A percentile compares a stretch with the other conserved stretches of the same genome.
phyloP scores from a whole-genome alignment of 2,113 vertebrate species.

The Sterrhoptilus dennistouni region DNA sequence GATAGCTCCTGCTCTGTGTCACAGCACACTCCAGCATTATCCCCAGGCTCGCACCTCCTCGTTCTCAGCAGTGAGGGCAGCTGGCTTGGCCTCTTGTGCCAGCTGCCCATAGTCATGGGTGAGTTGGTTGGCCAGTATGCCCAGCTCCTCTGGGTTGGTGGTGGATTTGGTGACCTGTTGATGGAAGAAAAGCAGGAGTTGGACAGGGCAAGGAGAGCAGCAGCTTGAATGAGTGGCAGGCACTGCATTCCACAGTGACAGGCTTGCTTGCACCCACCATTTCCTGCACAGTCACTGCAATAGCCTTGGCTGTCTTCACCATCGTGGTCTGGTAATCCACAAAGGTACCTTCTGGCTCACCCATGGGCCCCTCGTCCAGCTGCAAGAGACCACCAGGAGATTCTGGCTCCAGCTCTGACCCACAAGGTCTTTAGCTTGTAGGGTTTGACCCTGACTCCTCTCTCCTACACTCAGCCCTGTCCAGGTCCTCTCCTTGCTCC shows the following conservation, averaged over 20 bases:
- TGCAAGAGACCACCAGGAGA: constrained; percentile 16
- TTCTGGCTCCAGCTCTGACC: background rate
- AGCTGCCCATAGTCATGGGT: constrained; percentile 93
- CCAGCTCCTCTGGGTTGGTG: constrained; percentile 92
- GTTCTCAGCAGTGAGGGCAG: constrained; percentile 89
- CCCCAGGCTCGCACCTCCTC: constrained; percentile 77
- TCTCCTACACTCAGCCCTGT: background rate
- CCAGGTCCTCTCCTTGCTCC: background rate
- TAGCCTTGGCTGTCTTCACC: constrained; percentile 97
- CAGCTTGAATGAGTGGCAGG: background rate
- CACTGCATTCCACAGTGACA: background rate
- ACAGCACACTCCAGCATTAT: background rate
- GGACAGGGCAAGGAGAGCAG: background rate
- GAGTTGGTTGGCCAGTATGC: constrained; percentile 90
- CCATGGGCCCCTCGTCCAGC: constrained; percentile 85
- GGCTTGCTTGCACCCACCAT: constrained; percentile 79
- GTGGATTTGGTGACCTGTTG: constrained; percentile 94
- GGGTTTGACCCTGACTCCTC: background rate
- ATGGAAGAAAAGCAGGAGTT: background rate
- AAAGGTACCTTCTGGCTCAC: constrained; percentile 92
- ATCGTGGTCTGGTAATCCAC: constrained; percentile 99
- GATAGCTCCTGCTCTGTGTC: background rate
- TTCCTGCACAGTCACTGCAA: constrained; percentile 95
- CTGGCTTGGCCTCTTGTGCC: constrained; percentile 89
- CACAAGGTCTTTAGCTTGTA: background rate